Evolutionary conservation across 2,113 vertebrate species (phyloP), one percentile per base, ranked within the genome.

Genomic region (Bungarus multicinctus): DNA sequence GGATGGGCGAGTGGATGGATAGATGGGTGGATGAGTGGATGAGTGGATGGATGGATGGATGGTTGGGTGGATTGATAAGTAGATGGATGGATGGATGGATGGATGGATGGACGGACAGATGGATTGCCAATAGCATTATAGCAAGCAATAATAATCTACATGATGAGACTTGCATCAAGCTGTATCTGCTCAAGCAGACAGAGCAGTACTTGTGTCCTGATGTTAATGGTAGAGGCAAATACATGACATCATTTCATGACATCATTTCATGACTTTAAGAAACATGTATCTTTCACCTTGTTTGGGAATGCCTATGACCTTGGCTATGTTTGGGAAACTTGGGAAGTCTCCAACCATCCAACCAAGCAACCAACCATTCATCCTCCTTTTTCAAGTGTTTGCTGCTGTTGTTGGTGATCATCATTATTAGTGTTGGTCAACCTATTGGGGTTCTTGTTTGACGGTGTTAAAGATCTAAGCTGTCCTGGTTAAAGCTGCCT

Each of bases 1-100:
- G 9, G 50, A 5, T 1, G 3, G 54, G 1, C 39, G 30, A 3
- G 2, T 85, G 34, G 1, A 0, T 85, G n/a, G 34, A 18, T 39
- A 4, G 16, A 5, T 39, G 16, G n/a, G 0, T 81, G 14, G n/a
- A 2, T 81, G 69, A 14, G 3, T 39, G 16, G 16, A 39, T 81
- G 18, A 14, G 1, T 81, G n/a, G n/a, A 20, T 39, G 16, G 34
- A 20, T 81, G n/a, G 9, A 1, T 34, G 3, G 69, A 34, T 74
- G 64, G 64, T 3, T 69, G 60, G 64, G 27, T 52, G 50, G 10
- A 10, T 52, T 1, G 50, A 12, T 52, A 11, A 2, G 8, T 12
- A 11, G 5, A 6, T 69, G n/a, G 64, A 4, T 74, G 14, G 69
- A 39, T 85, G 34, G 30, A n/a, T 74, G 30, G 69, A 34, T 81